Evolutionary conservation across 2,113 vertebrate genomes (phyloP).

Genomic region (Calypte anna): DNA sequence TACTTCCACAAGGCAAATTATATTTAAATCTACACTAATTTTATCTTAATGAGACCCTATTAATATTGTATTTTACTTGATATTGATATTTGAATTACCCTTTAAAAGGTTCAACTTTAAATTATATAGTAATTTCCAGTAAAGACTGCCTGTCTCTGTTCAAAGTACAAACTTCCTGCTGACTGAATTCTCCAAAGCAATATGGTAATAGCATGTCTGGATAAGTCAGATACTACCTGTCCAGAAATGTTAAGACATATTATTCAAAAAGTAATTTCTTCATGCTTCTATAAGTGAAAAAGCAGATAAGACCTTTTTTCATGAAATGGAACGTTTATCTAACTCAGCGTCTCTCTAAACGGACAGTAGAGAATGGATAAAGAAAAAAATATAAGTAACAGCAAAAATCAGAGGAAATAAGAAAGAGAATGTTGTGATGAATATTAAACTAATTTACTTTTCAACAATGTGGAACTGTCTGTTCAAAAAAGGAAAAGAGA

Average conservation of each 20-base stretch:
- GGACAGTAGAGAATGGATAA: not conserved
- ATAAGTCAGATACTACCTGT: not conserved
- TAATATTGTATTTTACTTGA: not conserved
- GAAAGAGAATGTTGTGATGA: accelerated
- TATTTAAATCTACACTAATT: not conserved
- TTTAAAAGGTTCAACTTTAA: accelerated
- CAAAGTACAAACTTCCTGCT: not conserved
- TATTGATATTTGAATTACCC: not conserved
- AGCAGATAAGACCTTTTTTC: not conserved
- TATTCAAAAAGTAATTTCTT: not conserved
- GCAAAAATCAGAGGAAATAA: not conserved
- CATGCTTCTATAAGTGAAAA: not conserved
- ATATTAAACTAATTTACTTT: not conserved
- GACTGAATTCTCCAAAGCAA: not conserved
- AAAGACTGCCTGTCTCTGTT: not conserved
- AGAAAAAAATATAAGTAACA: not conserved
- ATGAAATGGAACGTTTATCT: not conserved
- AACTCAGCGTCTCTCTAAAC: not conserved
- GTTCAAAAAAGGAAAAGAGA: not conserved
- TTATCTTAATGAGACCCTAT: not conserved
- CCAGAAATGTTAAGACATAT: not conserved
- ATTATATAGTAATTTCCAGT: not conserved
- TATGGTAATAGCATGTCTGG: not conserved
- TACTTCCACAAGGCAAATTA: not conserved
- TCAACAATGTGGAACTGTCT: not conserved